A percentile compares a stretch with the other conserved stretches of the same genome.
Evolutionary conservation across 2,797 vertebrate species (phyloP).

Genomic region (Tamandua tetradactyla): DNA sequence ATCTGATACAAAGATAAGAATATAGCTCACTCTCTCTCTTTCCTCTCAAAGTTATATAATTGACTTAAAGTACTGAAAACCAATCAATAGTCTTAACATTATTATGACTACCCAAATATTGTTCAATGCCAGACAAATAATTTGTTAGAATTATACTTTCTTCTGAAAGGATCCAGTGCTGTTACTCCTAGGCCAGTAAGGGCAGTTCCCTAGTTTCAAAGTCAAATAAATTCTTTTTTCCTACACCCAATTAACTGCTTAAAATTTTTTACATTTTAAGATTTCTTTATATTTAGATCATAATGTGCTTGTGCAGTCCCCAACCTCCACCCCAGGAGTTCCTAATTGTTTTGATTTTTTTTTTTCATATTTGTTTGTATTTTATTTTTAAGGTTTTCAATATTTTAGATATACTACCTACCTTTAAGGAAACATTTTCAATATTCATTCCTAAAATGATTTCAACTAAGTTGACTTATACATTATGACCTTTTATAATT

Average conservation of each 20-base stretch:
- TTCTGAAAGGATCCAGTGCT: neutral
- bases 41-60: neutral
- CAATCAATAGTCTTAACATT: neutral
- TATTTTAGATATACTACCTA: neutral
- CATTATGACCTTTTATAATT: constrained; percentile 12
- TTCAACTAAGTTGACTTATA: neutral
- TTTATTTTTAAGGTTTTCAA: constrained; percentile 2
- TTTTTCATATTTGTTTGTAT: neutral
- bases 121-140: neutral
- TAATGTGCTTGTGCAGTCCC: neutral
- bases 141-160: neutral
- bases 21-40: too few species aligned
- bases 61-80: neutral
- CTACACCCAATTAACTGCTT: neutral
- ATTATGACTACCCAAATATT: neutral
- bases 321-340: neutral
- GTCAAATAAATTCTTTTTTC: neutral
- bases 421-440: constrained; percentile 4
- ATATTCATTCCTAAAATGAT: constrained; percentile 27
- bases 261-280: neutral
- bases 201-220: neutral
- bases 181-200: neutral
- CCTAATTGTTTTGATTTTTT: constrained; percentile 18
- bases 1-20: neutral
- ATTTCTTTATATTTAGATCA: constrained; percentile 29